Base-by-base conservation (phyloP, 2,888 invertebrate species). In the Andrena chrysosceles region DNA sequence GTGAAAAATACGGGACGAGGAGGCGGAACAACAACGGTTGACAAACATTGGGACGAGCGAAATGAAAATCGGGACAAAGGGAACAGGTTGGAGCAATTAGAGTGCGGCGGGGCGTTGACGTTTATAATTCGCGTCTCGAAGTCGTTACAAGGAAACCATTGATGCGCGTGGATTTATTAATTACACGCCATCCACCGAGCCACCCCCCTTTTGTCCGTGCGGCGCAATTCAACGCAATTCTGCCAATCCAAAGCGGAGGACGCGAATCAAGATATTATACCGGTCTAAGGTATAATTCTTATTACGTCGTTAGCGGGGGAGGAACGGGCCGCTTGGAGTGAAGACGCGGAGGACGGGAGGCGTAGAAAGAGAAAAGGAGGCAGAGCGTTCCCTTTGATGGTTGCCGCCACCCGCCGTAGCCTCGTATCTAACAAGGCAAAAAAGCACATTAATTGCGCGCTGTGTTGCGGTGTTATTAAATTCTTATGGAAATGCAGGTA, bases 381-480 rank as follows among this genome's bases (percentile, higher is more conserved):
- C n/a, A 16, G 60, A 67, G 77, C 20, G 83, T 79, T 85, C 86
- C 86, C 88, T 90, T 90, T 91, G 89, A 89, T 81, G 84, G 68
- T 78, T 74, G 77, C 84, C 85, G 71, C 82, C 74, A 74, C 83
- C 66, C 75, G 75, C 84, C 56, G 63, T 84, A 84, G 80, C 81
- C 80, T 10, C 83, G 83, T 82, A 83, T 85, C 88, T 91, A 92
- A 91, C 90, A 91, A 91, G 91, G 89, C 89, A 92, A 93, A 93
- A 93, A 93, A 91, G 93, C 91, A 93, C 91, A 93, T 93, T 93
- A 93, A 93, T 93, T 93, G 93, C 91, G 90, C 90, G 88, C 91
- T 90, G 91, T 89, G 91, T 93, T 92, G 92, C 91, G 92, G 92
- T 93, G 91, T 93, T 93, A 93, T 93, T 93, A 93, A 93, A 93